Base-by-base conservation (phyloP, 2,113 vertebrate genomes). In the Ivindomyrus marchei region DNA sequence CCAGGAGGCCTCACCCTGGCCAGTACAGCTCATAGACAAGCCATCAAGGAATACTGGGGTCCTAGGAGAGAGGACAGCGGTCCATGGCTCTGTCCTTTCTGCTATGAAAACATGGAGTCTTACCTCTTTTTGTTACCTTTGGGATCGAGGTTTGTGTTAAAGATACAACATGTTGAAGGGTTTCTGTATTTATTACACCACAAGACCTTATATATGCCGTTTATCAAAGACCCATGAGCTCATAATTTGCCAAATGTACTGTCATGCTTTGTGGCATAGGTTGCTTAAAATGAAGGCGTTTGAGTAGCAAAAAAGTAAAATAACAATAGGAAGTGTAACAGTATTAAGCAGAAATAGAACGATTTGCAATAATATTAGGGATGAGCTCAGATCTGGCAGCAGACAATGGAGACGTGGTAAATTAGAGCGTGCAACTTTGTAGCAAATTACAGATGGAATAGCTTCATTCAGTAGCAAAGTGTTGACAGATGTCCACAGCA, bases 401-500 rank as follows among this genome's bases (percentile, higher is more conserved):
- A 83, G n/a, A 31, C 70, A 77, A 89, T 10, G 47, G 11, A 56
- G 66, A 45, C 49, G 11, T 47, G 31, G 46, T 42, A 39, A 89
- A 77, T 80, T 50, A 80, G 9, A 56, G 31, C 50, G 24, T 21
- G 50, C 24, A 77, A 36, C 39, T 80, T 36, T 46, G 66, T 50
- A 77, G 46, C 45, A 31, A 74, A 47, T 49, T 36, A 39, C 74
- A 36, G 70, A 83, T 47, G 31, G 88, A 89, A 8, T 49, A 49
- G 31, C 45, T 46, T 74, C 47, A 36, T 80, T 80, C 88, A 88
- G 46, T 19, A 74, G 39, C 42, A 46, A 21, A 89, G 47, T 53
- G 88, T 10, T 50, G 66, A 89, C 88, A 89, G 88, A 53, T 89
- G 88, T 89, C 49, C 88, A 53, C 62, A 31, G 45, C 88, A 89